Conservation (phyloP, 2,113 vertebrate genomes). For the Hippotragus niger region DNA sequence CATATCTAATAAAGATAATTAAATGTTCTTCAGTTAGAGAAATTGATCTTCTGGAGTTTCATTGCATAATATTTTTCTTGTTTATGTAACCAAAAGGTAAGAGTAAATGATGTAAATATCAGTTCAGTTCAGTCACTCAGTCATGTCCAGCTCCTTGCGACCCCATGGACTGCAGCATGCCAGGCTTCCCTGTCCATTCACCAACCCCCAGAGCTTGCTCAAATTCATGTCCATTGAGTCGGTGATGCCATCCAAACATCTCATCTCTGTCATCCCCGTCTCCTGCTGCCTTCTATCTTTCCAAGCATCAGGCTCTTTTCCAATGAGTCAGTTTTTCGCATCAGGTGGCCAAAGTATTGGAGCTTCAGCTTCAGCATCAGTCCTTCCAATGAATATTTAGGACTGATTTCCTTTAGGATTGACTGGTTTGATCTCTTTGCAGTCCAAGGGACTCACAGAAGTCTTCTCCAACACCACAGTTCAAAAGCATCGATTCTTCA, state of each 20-base stretch:
- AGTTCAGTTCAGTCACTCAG: not conserved
- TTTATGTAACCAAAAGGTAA: not conserved
- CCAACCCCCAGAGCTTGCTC: not conserved
- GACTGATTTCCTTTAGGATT: not conserved
- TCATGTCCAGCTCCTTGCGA: not conserved
- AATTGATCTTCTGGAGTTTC: not conserved
- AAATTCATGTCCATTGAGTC: not conserved
- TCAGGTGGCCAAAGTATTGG: not conserved
- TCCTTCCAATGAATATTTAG: not conserved
- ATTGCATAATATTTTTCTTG: not conserved
- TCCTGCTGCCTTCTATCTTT: not conserved
- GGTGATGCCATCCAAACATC: not conserved
- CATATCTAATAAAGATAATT: not conserved
- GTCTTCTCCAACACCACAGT: not conserved
- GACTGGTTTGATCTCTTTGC: not conserved
- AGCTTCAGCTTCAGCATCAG: not conserved
- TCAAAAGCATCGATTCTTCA: not conserved
- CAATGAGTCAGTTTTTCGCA: not conserved
- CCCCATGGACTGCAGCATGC: not conserved
- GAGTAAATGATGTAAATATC: not conserved
- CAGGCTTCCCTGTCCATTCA: not conserved
- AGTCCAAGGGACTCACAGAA: not conserved
- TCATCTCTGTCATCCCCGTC: not conserved
- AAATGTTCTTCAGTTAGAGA: not conserved
- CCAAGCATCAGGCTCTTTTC: not conserved